Evolutionary conservation across 2,797 vertebrate genomes (phyloP), one percentile per base, ranked within the genome.

Genomic region (Anguilla pacifica): DNA sequence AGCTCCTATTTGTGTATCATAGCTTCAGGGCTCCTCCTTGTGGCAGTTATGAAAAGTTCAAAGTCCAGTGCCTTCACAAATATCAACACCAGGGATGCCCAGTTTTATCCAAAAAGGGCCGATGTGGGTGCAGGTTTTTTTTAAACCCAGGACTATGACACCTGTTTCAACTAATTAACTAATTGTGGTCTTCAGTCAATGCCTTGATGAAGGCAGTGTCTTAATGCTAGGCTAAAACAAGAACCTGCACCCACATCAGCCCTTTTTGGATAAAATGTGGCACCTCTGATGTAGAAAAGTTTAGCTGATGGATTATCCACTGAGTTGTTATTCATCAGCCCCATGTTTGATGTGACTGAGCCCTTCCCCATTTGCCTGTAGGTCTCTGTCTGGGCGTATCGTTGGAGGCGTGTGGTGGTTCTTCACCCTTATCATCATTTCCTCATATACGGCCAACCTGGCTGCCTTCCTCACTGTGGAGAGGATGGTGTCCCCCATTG

Each of bases 391-490:
- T 93, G 97, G 97, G 94, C 96, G 97, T 87, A 97, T 97, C 90
- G 96, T 97, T 86, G 96, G 96, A 93, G 96, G 96, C 86, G 96
- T 97, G 67, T 97, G 96, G 96, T 97, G 96, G 96, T 97, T 97
- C 95, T 97, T 97, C 92, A 97, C 96, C 0, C 96, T 97, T 92
- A 97, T 97, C 94, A 97, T 97, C 91, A 97, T 97, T 91, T 97
- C 97, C 39, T 97, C 97, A 72, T 97, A 97, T 43, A 97, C 97
- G 46, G 97, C 97, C 90, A 97, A 97, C 89, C 94, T 97, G 85
- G 97, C 97, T 92, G 97, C 97, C 91, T 97, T 97, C 94, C 95
- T 97, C 93, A 97, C 97, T 61, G 97, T 97, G 86, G 97, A 97
- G 91, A 90, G 97, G 91, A 97, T 97, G 97, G 97, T 97, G 90